Evolutionary conservation across 2,888 invertebrate genomes (phyloP).

Genomic region (Pycnomerus fuliginosus): DNA sequence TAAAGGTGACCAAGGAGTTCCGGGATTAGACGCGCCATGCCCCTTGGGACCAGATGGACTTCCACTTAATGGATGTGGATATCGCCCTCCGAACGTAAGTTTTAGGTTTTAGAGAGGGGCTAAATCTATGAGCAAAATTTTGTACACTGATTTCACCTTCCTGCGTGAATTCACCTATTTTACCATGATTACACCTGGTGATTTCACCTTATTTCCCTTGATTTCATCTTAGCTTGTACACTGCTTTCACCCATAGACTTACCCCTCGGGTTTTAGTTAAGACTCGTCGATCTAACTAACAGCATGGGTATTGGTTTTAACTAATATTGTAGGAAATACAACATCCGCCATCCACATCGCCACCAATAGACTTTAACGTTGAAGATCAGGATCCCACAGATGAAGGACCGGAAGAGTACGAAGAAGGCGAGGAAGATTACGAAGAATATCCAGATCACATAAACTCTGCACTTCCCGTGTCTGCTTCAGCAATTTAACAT

Average conservation of each 20-base stretch:
- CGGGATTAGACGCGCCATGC: conserved; percentile 98
- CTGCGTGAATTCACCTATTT: no score
- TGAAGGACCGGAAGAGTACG: conserved; percentile 58
- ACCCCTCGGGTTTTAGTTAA: no score
- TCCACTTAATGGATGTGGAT: conserved; percentile 94
- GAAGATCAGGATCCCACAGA: conserved; percentile 56
- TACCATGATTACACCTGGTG: no score
- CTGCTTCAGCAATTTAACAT: conserved; percentile 48
- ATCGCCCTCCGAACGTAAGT: conserved; percentile 84
- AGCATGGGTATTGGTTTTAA: conserved; percentile 34
- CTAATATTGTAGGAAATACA: conserved; percentile 41
- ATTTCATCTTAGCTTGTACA: no score
- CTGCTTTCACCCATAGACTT: no score
- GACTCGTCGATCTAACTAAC: conserved; percentile 29
- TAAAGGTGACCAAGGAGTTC: conserved; percentile 95
- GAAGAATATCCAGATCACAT: conserved; percentile 57
- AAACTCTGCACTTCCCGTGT: conserved; percentile 48
- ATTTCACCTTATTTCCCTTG: no score
- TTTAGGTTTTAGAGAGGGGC: no score
- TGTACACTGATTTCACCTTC: no score
- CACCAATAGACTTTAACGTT: conserved; percentile 57
- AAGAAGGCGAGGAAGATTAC: conserved; percentile 63
- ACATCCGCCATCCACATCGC: conserved; percentile 49
- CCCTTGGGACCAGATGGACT: conserved; percentile 94
- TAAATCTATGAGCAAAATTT: no score